Evolutionary conservation across 1,140 invertebrate species (phyloP).

Genomic region (Zaprionus taronus): DNA sequence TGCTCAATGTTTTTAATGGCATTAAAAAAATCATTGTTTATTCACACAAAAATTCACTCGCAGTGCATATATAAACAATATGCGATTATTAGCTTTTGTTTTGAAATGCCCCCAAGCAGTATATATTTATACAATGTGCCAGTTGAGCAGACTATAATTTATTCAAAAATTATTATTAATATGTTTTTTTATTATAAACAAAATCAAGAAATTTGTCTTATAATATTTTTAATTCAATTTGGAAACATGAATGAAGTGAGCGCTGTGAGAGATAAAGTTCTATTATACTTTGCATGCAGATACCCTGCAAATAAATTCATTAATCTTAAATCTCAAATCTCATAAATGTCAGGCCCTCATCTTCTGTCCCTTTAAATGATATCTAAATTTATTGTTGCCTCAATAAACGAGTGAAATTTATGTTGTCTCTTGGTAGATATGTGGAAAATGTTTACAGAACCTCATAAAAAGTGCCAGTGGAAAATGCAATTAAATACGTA

Average conservation of each 20-base stretch:
- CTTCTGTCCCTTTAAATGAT: background rate
- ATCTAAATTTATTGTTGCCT: constrained; percentile 2
- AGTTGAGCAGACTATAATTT: background rate
- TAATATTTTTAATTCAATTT: constrained; percentile 14
- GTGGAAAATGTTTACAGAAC: constrained; percentile 36
- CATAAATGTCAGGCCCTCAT: constrained; percentile 5
- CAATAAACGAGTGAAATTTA: constrained; percentile 27
- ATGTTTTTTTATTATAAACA: constrained; percentile 25
- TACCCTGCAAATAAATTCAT: background rate
- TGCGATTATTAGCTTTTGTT: constrained; percentile 66
- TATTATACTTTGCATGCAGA: background rate
- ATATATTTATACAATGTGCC: constrained; percentile 23
- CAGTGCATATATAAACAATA: constrained; percentile 60
- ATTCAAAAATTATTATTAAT: constrained; percentile 26
- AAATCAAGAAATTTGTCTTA: background rate
- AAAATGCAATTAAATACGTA: constrained; percentile 27
- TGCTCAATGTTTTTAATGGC: constrained; percentile 61
- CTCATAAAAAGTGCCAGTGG: constrained; percentile 38
- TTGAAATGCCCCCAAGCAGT: background rate
- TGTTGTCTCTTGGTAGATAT: constrained; percentile 9
- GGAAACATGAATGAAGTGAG: background rate
- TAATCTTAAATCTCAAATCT: background rate
- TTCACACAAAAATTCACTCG: constrained; percentile 42
- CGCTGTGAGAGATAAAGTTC: background rate
- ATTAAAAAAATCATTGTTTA: constrained; percentile 74